phyloP scores from a whole-genome alignment of 2,888 invertebrate genomes.

The Volucella zonaria region DNA sequence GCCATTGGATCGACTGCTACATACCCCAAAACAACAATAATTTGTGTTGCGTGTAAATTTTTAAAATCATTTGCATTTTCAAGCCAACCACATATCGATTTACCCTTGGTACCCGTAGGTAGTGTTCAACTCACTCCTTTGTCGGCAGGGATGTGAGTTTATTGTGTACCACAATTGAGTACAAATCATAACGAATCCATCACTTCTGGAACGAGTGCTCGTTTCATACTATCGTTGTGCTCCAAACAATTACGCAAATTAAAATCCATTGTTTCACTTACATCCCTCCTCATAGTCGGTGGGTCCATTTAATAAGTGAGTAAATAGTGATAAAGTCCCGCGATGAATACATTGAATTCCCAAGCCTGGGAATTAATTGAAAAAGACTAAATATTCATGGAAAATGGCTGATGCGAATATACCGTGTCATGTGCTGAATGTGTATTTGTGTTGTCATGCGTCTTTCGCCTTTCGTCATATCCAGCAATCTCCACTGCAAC shows the following conservation, averaged over 20 bases:
- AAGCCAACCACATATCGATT: no score
- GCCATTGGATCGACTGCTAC: no score
- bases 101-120: no score
- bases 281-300: slow-evolving; percentile 19
- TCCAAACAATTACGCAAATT: slow-evolving; percentile 42
- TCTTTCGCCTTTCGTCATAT: slow-evolving; percentile 10
- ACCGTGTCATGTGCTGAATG: neutral
- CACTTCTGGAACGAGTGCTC: no score
- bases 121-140: no score
- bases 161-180: no score
- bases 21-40: no score
- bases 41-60: no score
- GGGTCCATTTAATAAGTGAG: slow-evolving; percentile 1
- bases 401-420: slow-evolving; percentile 7
- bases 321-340: slow-evolving; percentile 62
- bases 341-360: slow-evolving; percentile 61
- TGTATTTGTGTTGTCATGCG: neutral
- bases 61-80: no score
- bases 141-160: no score
- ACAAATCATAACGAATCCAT: no score
- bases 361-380: slow-evolving; percentile 63
- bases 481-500: slow-evolving; percentile 23
- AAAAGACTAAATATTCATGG: slow-evolving; percentile 69
- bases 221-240: neutral
- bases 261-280: slow-evolving; percentile 62